phyloP scores from a whole-genome alignment of 1,140 invertebrate species.

The Oedothorax gibbosus region DNA sequence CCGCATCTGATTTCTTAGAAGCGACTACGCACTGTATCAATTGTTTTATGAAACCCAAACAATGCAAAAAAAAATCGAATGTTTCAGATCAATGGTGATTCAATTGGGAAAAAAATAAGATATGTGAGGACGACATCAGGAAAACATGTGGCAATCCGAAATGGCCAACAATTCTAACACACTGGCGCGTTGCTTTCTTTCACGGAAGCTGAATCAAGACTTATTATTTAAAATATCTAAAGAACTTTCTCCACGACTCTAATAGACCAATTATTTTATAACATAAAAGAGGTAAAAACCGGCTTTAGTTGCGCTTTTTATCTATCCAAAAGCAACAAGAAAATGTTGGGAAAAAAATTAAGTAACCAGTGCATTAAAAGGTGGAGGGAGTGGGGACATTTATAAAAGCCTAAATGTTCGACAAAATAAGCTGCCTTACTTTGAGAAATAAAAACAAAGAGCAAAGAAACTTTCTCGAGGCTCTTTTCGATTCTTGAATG shows the following conservation, averaged over 20 bases:
- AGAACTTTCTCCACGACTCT: conserved; percentile 26
- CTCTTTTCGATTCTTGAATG: conserved; percentile 24
- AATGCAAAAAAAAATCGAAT: too few species aligned
- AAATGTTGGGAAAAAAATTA: conserved; percentile 8
- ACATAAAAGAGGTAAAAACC: conserved; percentile 20
- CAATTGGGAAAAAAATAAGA: too few species aligned
- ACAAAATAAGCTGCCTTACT: conserved; percentile 51
- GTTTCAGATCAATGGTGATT: too few species aligned
- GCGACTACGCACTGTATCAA: too few species aligned
- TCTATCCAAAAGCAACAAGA: conserved; percentile 1
- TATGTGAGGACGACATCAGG: too few species aligned
- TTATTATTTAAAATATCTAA: conserved; percentile 53
- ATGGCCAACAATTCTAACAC: too few species aligned
- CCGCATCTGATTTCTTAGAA: too few species aligned
- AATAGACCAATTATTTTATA: conserved; percentile 51
- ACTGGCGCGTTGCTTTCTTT: background rate
- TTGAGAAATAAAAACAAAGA: conserved; percentile 14
- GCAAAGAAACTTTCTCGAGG: conserved; percentile 4
- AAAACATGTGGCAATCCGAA: too few species aligned
- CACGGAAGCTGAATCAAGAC: conserved; percentile 23
- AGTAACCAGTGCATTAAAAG: conserved; percentile 30
- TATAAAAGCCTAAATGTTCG: conserved; percentile 39
- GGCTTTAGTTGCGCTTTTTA: conserved; percentile 23
- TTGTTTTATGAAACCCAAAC: too few species aligned
- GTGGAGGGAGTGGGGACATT: background rate